Base-by-base conservation (phyloP, 2,888 invertebrate genomes). In the Lasiommata megera region DNA sequence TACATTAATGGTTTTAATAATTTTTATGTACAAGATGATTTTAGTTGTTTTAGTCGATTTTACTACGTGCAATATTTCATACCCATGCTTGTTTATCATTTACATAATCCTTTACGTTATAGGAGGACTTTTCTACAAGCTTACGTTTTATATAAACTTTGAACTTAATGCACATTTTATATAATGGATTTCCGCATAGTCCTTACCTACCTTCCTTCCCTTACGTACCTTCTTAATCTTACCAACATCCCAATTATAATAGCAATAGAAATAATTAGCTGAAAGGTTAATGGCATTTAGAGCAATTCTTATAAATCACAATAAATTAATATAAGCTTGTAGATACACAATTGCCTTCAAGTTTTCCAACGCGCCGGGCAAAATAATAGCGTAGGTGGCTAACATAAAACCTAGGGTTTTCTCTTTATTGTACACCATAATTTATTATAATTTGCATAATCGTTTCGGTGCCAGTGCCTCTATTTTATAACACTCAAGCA, bases 361-460 rank as follows among this genome's bases (percentile, higher is more conserved):
- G 28, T 3, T 40, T 48, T 36, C 31, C 29, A 9, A 16, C 12
- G 28, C 44, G 28, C 43, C n/a, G 18, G 7, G 12, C 29, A 44
- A 14, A 29, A 44, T 43, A 28, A 28, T 44, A 28, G 3, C 8
- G 12, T 44, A 44, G 28, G 28, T 29, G 14, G 6, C 16, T 17
- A 31, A 12, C 1, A 38, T 46, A 54, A 54, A 46, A 54, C 44
- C 23, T 38, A 54, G 28, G 41, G 18, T 43, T 38, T 54, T 38
- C 14, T 34, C 16, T 46, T 46, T 40, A 47, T 46, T 54, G 54
- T 29, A 29, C 34, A 37, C 44, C 54, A 54, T 54, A 54, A 54
- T 44, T 54, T 29, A 47, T 16, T 54, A 29, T 44, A 47, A 54
- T 54, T 54, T 54, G 46, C 54, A 54, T 54, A 54, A 54, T 54